A percentile compares a stretch with the other conserved stretches of the same genome.
Evolutionary conservation across 2,888 invertebrate species (phyloP).

Genomic region (Tridacna crocea): DNA sequence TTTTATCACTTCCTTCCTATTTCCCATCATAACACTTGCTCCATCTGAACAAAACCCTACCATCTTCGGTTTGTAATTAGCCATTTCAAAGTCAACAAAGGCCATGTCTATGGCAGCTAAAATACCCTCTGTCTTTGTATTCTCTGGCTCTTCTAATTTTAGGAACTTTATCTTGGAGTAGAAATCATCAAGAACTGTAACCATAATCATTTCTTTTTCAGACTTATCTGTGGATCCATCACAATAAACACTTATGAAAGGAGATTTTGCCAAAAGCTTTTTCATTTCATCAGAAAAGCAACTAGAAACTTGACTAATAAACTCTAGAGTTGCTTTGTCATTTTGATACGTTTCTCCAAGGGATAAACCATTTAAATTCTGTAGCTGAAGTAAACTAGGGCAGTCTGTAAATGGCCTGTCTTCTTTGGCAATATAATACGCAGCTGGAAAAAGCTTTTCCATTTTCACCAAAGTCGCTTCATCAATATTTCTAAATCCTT

Average conservation of each 20-base stretch:
- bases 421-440: neutral
- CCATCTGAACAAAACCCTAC: slow-evolving; percentile 57
- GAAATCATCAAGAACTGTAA: slow-evolving; percentile 36
- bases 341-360: slow-evolving; percentile 37
- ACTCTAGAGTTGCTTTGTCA: slow-evolving; percentile 33
- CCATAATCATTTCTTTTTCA: slow-evolving; percentile 48
- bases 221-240: slow-evolving; percentile 52
- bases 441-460: neutral
- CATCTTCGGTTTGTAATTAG: slow-evolving; percentile 21
- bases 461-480: neutral
- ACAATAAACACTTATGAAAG: slow-evolving; percentile 47
- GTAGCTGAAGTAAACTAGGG: slow-evolving; percentile 30
- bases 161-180: slow-evolving; percentile 45
- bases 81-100: slow-evolving; percentile 31
- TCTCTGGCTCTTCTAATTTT: slow-evolving; percentile 47
- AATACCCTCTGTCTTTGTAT: slow-evolving; percentile 49
- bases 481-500: slow-evolving; percentile 6
- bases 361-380: slow-evolving; percentile 27
- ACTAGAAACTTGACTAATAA: slow-evolving; percentile 36
- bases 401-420: slow-evolving; percentile 34
- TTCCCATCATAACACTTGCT: slow-evolving; percentile 54
- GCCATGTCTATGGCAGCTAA: slow-evolving; percentile 41
- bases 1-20: slow-evolving; percentile 44
- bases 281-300: slow-evolving; percentile 50
- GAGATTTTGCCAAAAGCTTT: slow-evolving; percentile 18